phyloP scores from a whole-genome alignment of 2,888 invertebrate genomes.

The Lithosia quadra region DNA sequence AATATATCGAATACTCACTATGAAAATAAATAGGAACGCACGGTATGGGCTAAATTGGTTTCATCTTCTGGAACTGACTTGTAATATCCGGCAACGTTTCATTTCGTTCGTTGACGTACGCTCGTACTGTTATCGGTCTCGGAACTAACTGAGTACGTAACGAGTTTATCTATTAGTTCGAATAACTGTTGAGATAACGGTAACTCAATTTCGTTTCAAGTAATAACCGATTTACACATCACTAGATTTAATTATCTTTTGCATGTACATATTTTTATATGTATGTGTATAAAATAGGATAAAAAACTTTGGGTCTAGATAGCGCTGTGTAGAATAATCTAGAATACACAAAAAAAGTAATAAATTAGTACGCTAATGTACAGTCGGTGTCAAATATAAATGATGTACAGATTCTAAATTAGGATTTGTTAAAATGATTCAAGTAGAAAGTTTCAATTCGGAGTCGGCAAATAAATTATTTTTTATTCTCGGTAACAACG shows the following conservation, averaged over 20 bases:
- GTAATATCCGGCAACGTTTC: slow-evolving; percentile 61
- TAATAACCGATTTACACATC: not conserved
- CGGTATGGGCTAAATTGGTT: slow-evolving; percentile 30
- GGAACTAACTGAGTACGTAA: slow-evolving; percentile 30
- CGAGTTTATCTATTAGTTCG: not conserved
- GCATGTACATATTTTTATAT: too few species aligned
- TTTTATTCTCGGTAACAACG: too few species aligned
- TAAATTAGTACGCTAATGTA: too few species aligned
- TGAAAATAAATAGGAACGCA: slow-evolving; percentile 25
- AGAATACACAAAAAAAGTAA: too few species aligned
- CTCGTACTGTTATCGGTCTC: slow-evolving; percentile 51
- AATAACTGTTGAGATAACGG: not conserved
- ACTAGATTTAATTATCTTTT: not conserved
- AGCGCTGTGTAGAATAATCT: too few species aligned
- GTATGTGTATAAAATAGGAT: too few species aligned
- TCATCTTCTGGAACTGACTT: slow-evolving; percentile 43
- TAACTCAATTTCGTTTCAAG: slow-evolving; percentile 8
- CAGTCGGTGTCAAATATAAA: too few species aligned
- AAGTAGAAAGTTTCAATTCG: too few species aligned
- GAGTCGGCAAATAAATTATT: too few species aligned
- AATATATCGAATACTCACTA: slow-evolving; percentile 6
- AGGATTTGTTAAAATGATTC: too few species aligned
- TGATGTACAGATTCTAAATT: too few species aligned
- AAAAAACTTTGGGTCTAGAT: too few species aligned
- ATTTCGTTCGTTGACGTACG: slow-evolving; percentile 51